Evolutionary conservation across 2,113 vertebrate species (phyloP), one percentile per base, ranked within the genome.

Genomic region (Megatriorchis doriae): DNA sequence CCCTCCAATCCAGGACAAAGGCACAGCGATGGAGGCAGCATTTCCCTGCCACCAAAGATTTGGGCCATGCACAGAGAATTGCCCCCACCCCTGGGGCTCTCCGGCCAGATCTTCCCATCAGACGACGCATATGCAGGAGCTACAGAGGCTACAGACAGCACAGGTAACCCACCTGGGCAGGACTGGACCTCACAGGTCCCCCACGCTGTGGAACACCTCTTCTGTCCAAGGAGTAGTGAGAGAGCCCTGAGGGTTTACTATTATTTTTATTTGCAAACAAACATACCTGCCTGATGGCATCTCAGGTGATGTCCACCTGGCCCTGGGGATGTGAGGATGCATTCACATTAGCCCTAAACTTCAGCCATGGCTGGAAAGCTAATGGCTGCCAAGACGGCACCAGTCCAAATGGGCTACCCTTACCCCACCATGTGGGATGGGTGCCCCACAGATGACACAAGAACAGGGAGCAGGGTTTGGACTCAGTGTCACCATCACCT

Each of bases 191-290:
- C 81, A 56, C 11, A 73, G 55, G 18, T 42, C 29, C 56, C 29
- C 11, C 17, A 10, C 0, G 0, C 8, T 42, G 23, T 10, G 42
- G n/a, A 88, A 43, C 4, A 29, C 10, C 25, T 81, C 38, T 83
- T 63, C 52, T 78, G 20, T 71, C 29, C 11, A 70, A 94, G 29
- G 48, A 75, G 12, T 34, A 90, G 26, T 36, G 63, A 81, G 66
- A 61, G 14, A 88, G 5, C 32, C 42, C 26, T 68, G 31, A 17
- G 23, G 23, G 6, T 16, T 62, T 74, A 26, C 47, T 88, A 29
- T n/a, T 61, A n/a, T 56, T 89, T 75, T 65, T 52, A 27, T 59
- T 61, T 56, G 36, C 55, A 90, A 85, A 84, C 32, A 50, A 59
- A 68, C 3, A 4, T 68, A 36, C 16, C 34, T 68, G 16, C 42